Conservation (phyloP, 2,113 vertebrate species). For the Brachypodius melanocephalos region DNA sequence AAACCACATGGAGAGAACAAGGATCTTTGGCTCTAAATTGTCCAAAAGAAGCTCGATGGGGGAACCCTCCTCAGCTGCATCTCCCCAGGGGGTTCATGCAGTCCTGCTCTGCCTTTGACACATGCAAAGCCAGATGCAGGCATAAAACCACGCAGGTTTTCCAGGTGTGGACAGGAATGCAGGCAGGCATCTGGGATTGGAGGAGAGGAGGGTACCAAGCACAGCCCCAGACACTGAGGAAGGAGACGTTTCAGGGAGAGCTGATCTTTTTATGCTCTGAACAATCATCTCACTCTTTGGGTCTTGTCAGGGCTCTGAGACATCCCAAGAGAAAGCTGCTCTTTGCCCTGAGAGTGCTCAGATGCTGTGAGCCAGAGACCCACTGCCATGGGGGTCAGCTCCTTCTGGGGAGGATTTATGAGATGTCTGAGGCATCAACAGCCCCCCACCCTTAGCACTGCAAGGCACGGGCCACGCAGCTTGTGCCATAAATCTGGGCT, state of each 20-base stretch:
- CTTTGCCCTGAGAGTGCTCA: neutral
- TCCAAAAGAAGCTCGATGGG: neutral
- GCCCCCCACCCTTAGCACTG: neutral
- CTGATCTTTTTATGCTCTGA: neutral
- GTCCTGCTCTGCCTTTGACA: neutral
- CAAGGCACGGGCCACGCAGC: neutral
- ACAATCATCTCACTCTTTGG: fast-evolving
- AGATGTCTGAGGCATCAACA: neutral
- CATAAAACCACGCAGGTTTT: fast-evolving
- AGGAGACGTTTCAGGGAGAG: neutral
- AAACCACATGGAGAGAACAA: slow-evolving; percentile 22
- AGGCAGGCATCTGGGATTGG: neutral
- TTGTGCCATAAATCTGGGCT: neutral
- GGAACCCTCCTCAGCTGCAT: neutral
- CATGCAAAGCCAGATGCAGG: neutral
- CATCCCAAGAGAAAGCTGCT: neutral
- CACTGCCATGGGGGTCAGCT: neutral
- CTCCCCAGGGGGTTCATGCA: neutral
- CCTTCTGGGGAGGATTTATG: neutral
- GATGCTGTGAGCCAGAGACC: neutral
- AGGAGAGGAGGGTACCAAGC: neutral
- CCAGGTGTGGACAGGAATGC: neutral
- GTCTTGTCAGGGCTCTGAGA: neutral
- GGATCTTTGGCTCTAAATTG: neutral
- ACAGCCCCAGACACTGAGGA: neutral